These are phyloP conservation scores for Sinelater perroti DNA, from an alignment of 2,888 invertebrate genomes.

Conservation along the genomic window DNA sequence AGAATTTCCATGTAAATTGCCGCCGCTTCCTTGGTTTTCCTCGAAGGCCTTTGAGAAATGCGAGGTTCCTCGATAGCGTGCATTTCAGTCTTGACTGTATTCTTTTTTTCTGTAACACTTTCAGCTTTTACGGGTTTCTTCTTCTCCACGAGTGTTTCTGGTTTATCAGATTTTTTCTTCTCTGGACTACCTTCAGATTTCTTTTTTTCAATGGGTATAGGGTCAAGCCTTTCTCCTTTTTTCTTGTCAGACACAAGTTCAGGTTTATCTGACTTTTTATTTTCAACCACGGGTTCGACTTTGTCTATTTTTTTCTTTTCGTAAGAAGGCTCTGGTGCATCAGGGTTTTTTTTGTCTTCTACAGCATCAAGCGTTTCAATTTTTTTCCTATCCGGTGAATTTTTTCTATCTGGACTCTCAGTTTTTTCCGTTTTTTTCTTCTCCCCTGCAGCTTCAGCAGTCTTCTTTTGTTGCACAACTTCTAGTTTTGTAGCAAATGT, in stretches of 20 bases:
- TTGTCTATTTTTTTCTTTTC: constrained; percentile 36
- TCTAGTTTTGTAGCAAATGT: too few relatives aligned
- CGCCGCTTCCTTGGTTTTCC: constrained; percentile 80
- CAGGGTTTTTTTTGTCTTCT: neutral
- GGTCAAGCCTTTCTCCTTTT: too few relatives aligned
- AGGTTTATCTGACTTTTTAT: constrained; percentile 2
- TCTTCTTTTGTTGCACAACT: too few relatives aligned
- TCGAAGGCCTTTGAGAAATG: constrained; percentile 63
- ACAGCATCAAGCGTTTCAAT: neutral
- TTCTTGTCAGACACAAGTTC: neutral
- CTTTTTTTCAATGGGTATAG: too few relatives aligned
- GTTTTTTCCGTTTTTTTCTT: neutral
- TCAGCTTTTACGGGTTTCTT: constrained; percentile 30
- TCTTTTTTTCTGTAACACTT: constrained; percentile 17
- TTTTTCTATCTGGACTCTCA: neutral
- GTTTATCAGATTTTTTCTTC: neutral
- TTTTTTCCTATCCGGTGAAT: neutral
- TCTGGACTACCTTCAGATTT: constrained; percentile 44
- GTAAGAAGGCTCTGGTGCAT: neutral
- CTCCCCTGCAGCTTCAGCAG: neutral
- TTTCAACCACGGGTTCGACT: constrained; percentile 35
- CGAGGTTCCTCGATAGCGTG: constrained; percentile 14
- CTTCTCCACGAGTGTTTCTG: neutral
- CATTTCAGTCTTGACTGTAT: constrained; percentile 14
- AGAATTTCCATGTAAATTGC: constrained; percentile 78